Evolutionary conservation across 2,113 vertebrate species (phyloP), one percentile per base, ranked within the genome.

Genomic region (Diphyllodes magnificus): DNA sequence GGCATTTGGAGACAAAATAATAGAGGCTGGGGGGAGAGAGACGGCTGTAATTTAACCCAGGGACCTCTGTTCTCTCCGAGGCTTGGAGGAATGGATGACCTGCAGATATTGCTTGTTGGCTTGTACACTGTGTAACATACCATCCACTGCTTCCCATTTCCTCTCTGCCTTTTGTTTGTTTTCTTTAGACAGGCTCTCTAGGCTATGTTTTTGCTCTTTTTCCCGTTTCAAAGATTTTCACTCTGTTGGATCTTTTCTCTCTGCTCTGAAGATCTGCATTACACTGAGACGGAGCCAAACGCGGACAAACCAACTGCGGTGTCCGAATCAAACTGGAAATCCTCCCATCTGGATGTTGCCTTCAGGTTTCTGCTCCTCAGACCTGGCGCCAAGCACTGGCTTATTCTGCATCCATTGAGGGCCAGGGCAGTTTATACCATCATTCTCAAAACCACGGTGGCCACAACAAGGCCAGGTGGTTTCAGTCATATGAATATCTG

Each of bases 1-100:
- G 71, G 85, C 79, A 81, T 94, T 86, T 86, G 49, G 90, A 96
- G 76, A 59, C 64, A 84, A 93, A 96, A 92, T 63, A 91, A 71
- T 21, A 88, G 82, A 77, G 71, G 63, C 39, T 63, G 33, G 11
- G 53, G 30, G 39, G 47, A 60, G 44, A 91, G 44, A n/a, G 49
- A 18, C 0, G 25, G 54, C 68, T 92, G 76, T 60, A 88, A 86
- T 81, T 90, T 45, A 88, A 84, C 60, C 61, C 49, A 51, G 83
- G 47, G 79, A 83, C 47, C 85, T 81, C 28, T 42, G 61, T 93
- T 60, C 44, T 80, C 22, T 45, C 28, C 0, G 0, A 71, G 82
- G 60, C 72, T 94, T 2, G 3, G 76, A 93, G 37, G 75, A 70
- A 80, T 63, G 75, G 87, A 60, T 94, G 93, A 88, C 93, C 82